These are phyloP conservation scores for Aphidius gifuensis DNA, from an alignment of 1,140 invertebrate species.

Conservation along the genomic window DNA sequence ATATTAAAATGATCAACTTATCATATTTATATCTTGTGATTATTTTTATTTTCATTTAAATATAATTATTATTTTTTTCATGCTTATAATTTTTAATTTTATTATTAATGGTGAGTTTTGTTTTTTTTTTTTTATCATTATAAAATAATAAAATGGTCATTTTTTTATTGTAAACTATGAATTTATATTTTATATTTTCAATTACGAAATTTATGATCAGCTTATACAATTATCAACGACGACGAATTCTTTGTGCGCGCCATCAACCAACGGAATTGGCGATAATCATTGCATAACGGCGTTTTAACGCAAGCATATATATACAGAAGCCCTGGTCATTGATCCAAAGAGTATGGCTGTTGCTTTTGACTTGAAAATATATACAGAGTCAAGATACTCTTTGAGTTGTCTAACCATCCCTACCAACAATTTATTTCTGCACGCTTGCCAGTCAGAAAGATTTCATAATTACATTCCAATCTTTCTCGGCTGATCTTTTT, in stretches of 20 bases:
- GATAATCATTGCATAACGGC: slow-evolving; percentile 30
- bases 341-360: slow-evolving; percentile 28
- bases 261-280: slow-evolving; percentile 19
- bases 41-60: too few species aligned
- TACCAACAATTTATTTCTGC: not conserved
- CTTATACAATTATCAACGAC: slow-evolving; percentile 17
- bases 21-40: not conserved
- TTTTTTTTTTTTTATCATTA: too few species aligned
- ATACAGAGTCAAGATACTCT: too few species aligned
- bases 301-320: slow-evolving; percentile 20
- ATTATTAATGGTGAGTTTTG: too few species aligned
- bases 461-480: slow-evolving; percentile 38
- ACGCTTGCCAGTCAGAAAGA: slow-evolving; percentile 18
- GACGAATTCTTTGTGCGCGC: slow-evolving; percentile 13
- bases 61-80: too few species aligned
- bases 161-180: too few species aligned
- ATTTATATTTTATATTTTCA: too few species aligned
- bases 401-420: not conserved
- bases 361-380: not conserved
- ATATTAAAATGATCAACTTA: not conserved
- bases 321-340: slow-evolving; percentile 30
- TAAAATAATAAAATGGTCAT: too few species aligned
- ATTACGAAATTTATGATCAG: too few species aligned
- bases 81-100: too few species aligned
- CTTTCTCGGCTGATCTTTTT: slow-evolving; percentile 15